A percentile compares a stretch with the other conserved stretches of the same genome.
Evolutionary conservation across 2,888 invertebrate species (phyloP).

Genomic region (Euplagia quadripunctaria): DNA sequence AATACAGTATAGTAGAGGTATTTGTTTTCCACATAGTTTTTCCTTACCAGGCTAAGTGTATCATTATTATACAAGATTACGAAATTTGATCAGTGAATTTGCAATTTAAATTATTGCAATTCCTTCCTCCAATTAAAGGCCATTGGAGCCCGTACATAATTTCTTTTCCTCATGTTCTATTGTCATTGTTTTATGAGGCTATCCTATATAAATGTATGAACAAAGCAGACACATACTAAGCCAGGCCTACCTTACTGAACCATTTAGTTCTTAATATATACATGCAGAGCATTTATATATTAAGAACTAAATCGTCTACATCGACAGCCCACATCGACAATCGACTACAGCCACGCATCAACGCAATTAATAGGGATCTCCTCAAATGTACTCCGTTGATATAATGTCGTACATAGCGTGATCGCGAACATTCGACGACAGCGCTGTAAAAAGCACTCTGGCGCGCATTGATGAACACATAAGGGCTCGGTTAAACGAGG

Average conservation of each 20-base stretch:
- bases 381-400: too few relatives aligned
- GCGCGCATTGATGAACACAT: neutral
- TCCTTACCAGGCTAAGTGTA: neutral
- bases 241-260: neutral
- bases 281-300: too few relatives aligned
- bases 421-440: too few relatives aligned
- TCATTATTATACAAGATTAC: neutral
- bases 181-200: too few relatives aligned
- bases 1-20: neutral
- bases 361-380: too few relatives aligned
- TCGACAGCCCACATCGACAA: too few relatives aligned
- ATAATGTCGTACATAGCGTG: too few relatives aligned
- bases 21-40: neutral
- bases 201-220: neutral
- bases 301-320: too few relatives aligned
- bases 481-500: too few relatives aligned
- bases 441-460: neutral
- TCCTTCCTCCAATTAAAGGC: neutral
- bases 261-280: too few relatives aligned
- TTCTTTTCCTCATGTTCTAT: neutral
- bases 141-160: neutral
- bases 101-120: neutral
- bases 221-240: neutral
- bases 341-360: too few relatives aligned
- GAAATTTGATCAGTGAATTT: neutral